Conservation (phyloP, 2,888 invertebrate species). For the Watsonalla binaria region DNA sequence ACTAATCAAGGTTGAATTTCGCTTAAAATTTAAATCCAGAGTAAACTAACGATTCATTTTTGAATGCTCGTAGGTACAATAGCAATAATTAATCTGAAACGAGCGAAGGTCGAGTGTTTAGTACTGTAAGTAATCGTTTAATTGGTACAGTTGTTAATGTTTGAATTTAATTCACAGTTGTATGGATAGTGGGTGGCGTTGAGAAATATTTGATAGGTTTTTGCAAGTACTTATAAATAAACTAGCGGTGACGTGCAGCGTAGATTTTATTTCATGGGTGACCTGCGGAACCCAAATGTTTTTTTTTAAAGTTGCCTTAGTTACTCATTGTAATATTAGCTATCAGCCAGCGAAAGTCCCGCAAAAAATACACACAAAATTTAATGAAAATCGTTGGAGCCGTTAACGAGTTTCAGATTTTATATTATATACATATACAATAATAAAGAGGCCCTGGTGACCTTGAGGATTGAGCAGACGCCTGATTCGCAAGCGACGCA, state of each 20-base stretch:
- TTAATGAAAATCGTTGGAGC: too few relatives aligned
- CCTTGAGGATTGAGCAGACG: too few relatives aligned
- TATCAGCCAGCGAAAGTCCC: too few relatives aligned
- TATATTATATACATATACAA: too few relatives aligned
- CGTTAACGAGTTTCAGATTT: too few relatives aligned
- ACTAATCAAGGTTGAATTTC: constrained; percentile 9
- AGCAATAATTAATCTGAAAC: constrained; percentile 58
- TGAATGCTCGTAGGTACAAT: constrained; percentile 42
- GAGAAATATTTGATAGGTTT: constrained; percentile 6
- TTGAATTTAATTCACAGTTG: constrained; percentile 9
- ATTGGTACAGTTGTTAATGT: constrained; percentile 44
- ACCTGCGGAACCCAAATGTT: too few relatives aligned
- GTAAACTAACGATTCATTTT: constrained; percentile 9
- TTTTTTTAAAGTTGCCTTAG: too few relatives aligned
- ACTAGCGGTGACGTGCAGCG: background rate
- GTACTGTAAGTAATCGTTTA: constrained; percentile 51
- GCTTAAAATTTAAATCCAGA: background rate
- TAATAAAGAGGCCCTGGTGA: too few relatives aligned
- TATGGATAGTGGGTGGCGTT: constrained; percentile 21
- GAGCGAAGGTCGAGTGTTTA: constrained; percentile 42
- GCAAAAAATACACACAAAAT: too few relatives aligned
- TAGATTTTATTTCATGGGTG: too few relatives aligned
- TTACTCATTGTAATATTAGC: too few relatives aligned
- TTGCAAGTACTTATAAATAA: background rate
- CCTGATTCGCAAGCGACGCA: too few relatives aligned